These are phyloP conservation scores for Tetrao urogallus DNA, from an alignment of 2,113 vertebrate species.

Conservation along the genomic window DNA sequence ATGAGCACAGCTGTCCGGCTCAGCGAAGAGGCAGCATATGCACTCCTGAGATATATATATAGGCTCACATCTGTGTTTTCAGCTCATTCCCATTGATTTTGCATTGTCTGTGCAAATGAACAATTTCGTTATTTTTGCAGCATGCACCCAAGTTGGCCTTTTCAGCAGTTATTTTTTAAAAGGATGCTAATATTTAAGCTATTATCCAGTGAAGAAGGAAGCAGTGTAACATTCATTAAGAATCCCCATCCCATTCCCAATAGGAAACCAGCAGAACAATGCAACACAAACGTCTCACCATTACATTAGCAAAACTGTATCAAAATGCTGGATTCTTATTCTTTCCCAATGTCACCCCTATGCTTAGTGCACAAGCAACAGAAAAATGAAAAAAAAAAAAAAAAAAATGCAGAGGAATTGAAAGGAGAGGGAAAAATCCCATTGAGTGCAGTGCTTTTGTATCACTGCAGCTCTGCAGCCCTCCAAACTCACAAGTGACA, in stretches of 20 bases:
- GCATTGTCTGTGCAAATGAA: constrained; percentile 29
- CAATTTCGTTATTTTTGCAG: neutral
- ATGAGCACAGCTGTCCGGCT: constrained; percentile 53
- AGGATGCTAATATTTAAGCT: neutral
- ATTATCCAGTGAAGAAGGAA: neutral
- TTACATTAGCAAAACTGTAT: neutral
- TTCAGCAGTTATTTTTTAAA: constrained; percentile 26
- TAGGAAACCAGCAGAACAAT: neutral
- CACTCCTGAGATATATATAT: constrained; percentile 1
- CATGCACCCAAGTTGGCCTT: neutral
- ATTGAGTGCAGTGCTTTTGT: neutral
- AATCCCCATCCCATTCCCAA: neutral
- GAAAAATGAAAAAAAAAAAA: neutral
- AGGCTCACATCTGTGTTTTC: neutral
- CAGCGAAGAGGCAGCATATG: neutral
- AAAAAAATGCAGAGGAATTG: neutral
- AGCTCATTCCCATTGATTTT: constrained; percentile 16
- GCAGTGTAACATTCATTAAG: neutral
- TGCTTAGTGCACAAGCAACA: neutral
- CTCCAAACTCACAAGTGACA: neutral
- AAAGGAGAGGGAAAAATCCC: neutral
- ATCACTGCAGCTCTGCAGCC: neutral
- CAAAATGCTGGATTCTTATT: neutral
- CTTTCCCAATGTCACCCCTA: neutral
- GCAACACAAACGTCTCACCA: neutral